Evolutionary conservation across 2,888 invertebrate genomes (phyloP), one percentile per base, ranked within the genome.

Genomic region (Acrobasis suavella): DNA sequence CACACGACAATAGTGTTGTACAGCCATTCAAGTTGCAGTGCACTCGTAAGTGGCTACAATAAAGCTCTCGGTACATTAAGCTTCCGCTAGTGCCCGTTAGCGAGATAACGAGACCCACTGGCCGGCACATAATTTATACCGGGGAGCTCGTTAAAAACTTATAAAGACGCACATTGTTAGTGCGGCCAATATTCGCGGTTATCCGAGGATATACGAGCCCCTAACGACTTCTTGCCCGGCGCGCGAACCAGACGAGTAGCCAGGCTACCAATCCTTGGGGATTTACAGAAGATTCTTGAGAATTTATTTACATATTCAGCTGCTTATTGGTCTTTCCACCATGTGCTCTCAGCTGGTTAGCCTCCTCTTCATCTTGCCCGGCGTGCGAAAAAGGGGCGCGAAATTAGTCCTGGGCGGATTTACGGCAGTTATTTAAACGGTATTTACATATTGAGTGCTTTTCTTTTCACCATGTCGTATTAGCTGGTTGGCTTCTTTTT

Each of bases 111-210:
- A 91, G 91, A 89, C 87, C 91, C 87, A 85, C 82, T 87, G 87
- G 85, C 87, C 87, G 87, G 83, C 86, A 89, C 91, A 90, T 91
- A 91, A 91, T 91, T 92, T 92, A 91, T 91, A 89, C 90, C 90
- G 91, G 85, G 88, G 86, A 89, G 90, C 91, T 91, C 92, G 91
- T 92, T 92, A 92, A 91, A 92, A 92, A 92, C 91, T 92, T 92
- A 91, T 91, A 92, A 92, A 92, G 91, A 92, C 90, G 91, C 90
- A 91, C 91, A 91, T 91, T 92, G 91, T 92, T 92, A 91, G 90
- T 82, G 85, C 80, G 85, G 89, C 89, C 91, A 92, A 91, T 91
- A 91, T 91, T 91, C 91, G 87, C 85, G 85, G 86, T 75, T 85
- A 82, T 82, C 85, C 81, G 80, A 80, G 82, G 83, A 87, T 87